phyloP scores from a whole-genome alignment of 2,113 vertebrate species.

The Oreocharis arfaki region DNA sequence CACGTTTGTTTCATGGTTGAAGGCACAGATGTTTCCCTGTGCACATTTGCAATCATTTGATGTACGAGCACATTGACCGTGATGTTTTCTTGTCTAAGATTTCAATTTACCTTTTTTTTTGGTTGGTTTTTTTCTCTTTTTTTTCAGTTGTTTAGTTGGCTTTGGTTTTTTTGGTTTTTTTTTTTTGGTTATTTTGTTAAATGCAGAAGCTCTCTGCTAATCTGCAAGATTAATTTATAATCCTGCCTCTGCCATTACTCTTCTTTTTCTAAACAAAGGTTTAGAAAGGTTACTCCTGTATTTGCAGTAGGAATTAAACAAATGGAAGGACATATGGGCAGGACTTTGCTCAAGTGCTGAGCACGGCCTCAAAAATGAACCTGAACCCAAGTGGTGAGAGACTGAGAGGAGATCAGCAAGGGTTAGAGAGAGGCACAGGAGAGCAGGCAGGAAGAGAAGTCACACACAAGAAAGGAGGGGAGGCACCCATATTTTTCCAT shows the following conservation, averaged over 20 bases:
- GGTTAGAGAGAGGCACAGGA: not conserved
- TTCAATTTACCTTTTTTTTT: not conserved
- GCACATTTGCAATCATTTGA: not conserved
- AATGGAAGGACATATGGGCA: not conserved
- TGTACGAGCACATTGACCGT: not conserved
- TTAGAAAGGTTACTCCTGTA: not conserved
- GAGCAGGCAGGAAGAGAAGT: not conserved
- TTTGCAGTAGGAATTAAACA: not conserved
- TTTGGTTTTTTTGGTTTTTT: not conserved
- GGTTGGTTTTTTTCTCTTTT: too few relatives aligned
- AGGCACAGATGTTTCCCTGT: not conserved
- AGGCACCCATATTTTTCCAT: not conserved
- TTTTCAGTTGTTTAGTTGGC: not conserved
- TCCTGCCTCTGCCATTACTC: not conserved
- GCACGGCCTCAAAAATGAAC: not conserved
- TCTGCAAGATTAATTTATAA: slow-evolving; percentile 8
- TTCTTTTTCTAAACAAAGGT: not conserved
- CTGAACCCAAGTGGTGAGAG: not conserved
- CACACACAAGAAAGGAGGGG: not conserved
- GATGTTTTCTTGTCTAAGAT: not conserved
- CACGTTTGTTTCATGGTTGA: not conserved
- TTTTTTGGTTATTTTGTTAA: not conserved
- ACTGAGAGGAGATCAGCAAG: not conserved
- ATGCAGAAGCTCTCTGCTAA: not conserved
- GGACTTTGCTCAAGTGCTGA: not conserved